Conservation (phyloP, 2,797 vertebrate species). For the Phrynocephalus forsythii region DNA sequence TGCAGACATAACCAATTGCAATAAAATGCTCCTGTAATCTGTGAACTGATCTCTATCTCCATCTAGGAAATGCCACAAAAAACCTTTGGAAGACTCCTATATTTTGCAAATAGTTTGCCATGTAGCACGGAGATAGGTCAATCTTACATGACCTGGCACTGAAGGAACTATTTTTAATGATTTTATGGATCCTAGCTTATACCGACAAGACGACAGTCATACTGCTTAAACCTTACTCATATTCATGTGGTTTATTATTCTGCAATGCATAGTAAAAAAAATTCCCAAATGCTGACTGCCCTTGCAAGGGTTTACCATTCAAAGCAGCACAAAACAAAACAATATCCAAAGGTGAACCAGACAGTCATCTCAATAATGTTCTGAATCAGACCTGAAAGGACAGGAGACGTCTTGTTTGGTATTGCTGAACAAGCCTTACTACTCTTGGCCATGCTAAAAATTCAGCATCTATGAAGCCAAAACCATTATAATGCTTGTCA, state of each 20-base stretch:
- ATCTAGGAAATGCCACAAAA: not conserved
- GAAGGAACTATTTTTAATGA: not conserved
- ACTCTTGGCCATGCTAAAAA: not conserved
- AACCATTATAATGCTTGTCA: not conserved
- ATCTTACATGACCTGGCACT: not conserved
- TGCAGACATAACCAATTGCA: no score
- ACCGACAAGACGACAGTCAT: not conserved
- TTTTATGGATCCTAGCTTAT: not conserved
- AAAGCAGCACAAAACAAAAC: not conserved
- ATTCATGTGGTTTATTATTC: not conserved
- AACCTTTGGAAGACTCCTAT: not conserved
- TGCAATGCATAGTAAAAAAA: not conserved
- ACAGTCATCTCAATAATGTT: not conserved
- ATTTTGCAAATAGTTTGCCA: not conserved
- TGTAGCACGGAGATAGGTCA: not conserved
- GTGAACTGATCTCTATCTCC: no score
- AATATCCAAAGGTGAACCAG: not conserved
- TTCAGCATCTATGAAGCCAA: not conserved
- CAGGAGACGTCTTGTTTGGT: conserved; percentile 2
- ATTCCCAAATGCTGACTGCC: not conserved
- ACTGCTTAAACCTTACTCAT: not conserved
- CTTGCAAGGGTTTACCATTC: not conserved
- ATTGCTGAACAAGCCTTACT: not conserved
- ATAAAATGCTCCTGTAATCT: no score
- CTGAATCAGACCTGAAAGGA: not conserved